Evolutionary conservation across 2,113 vertebrate genomes (phyloP).

Genomic region (Emydura subglobosa): DNA sequence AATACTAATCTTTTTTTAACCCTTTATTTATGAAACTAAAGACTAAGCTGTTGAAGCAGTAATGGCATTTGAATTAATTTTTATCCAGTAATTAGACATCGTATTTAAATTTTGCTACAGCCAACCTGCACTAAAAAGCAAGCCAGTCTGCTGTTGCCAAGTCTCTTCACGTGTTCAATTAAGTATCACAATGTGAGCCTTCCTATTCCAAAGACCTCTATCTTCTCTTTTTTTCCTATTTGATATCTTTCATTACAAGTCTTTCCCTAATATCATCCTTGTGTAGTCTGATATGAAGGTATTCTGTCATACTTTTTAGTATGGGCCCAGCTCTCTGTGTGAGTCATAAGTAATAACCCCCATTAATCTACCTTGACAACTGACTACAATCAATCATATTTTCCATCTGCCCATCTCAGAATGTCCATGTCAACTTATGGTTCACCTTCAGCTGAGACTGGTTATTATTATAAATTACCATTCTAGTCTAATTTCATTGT

Average conservation of each 20-base stretch:
- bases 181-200: background rate
- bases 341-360: slow-evolving; percentile 13
- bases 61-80: background rate
- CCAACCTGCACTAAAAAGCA: background rate
- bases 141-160: background rate
- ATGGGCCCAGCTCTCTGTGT: slow-evolving; percentile 1
- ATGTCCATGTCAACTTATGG: background rate
- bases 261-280: background rate
- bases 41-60: background rate
- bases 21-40: background rate
- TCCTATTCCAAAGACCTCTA: background rate
- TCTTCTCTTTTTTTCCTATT: background rate
- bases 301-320: background rate
- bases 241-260: background rate
- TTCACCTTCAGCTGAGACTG: slow-evolving; percentile 35
- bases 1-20: background rate
- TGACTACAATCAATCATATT: slow-evolving; percentile 36
- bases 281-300: background rate
- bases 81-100: background rate
- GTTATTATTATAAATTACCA: slow-evolving; percentile 23
- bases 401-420: slow-evolving; percentile 16
- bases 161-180: background rate
- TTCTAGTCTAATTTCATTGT: slow-evolving; percentile 25
- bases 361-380: slow-evolving; percentile 20
- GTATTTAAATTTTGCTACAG: background rate